Evolutionary conservation across 2,797 vertebrate genomes (phyloP), one percentile per base, ranked within the genome.

Genomic region (Crocidura indochinensis): DNA sequence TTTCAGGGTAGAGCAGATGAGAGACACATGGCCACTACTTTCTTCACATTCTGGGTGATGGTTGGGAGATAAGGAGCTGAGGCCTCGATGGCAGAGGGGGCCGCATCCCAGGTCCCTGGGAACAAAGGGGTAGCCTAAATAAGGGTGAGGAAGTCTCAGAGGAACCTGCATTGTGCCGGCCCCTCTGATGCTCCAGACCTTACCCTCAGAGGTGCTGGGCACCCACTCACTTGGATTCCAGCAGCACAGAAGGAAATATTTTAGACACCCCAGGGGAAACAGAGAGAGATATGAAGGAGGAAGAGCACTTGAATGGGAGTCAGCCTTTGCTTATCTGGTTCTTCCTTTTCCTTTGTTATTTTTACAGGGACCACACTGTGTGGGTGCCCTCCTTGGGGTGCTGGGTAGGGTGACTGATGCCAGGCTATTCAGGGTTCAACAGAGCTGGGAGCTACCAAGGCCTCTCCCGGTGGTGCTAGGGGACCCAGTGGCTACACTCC

Each of bases 1-100:
- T 15, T 9, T 38, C 10, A 24, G 64, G 49, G 69, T 49, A 27
- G 56, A 46, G 1, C 19, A 15, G n/a, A 62, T 79, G 7, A 3
- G 44, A 26, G n/a, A n/a, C 44, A 38, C 1, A 7, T 10, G 29
- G 19, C 69, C 29, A 12, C 24, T 0, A 0, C 53, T 60, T n/a
- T 71, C 38, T 53, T 14, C 11, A 20, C 17, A 12, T 11, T 0
- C 0, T 29, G 53, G 68, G 69, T 22, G 31, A 46, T 44, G 44
- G 22, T 19, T 6, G 14, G 1, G 19, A 5, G 60, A 47, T 31
- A 0, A 0, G 75, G n/a, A 65, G 44, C 72, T 26, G 11, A 76
- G 69, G 27, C 53, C 60, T n/a, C 29, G 56, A 56, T 14, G 53
- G 53, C 14, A 14, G 53, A 56, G 53, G 53, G 53, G 14, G 38